Evolutionary conservation across 2,113 vertebrate genomes (phyloP).

Genomic region (Ammospiza caudacuta): DNA sequence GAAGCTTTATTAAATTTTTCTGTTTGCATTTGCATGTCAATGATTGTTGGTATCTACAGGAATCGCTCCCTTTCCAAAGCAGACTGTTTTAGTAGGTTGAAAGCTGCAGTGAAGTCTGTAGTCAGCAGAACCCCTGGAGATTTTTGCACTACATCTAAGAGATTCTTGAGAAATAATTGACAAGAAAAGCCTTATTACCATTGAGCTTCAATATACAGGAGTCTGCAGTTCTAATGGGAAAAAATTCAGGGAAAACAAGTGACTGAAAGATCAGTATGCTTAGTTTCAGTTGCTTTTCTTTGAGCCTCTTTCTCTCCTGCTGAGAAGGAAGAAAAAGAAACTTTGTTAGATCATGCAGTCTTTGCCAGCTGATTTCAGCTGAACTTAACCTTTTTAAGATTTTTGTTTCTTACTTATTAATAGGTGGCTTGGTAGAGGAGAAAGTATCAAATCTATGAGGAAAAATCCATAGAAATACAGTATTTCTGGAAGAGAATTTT

Average conservation of each 20-base stretch:
- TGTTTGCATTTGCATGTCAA: background rate
- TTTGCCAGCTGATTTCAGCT: background rate
- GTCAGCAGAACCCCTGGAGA: background rate
- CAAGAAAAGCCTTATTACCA: background rate
- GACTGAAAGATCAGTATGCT: background rate
- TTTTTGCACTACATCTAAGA: background rate
- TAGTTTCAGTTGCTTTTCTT: background rate
- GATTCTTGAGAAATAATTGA: conserved; percentile 5
- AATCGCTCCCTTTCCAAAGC: background rate
- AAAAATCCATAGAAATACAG: background rate
- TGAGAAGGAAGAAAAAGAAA: background rate
- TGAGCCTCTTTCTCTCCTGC: background rate
- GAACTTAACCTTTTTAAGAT: background rate
- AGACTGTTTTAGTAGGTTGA: background rate
- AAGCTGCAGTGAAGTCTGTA: background rate
- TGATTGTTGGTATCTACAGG: background rate
- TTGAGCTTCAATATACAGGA: background rate
- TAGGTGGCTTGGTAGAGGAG: background rate
- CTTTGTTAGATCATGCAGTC: background rate
- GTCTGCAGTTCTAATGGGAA: background rate
- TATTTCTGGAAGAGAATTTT: background rate
- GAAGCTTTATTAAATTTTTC: background rate
- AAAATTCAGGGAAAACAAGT: background rate
- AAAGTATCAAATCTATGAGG: background rate
- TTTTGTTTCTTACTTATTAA: background rate